Base-by-base conservation (phyloP, 1,140 invertebrate genomes). In the Drosophila pallidifrons region DNA sequence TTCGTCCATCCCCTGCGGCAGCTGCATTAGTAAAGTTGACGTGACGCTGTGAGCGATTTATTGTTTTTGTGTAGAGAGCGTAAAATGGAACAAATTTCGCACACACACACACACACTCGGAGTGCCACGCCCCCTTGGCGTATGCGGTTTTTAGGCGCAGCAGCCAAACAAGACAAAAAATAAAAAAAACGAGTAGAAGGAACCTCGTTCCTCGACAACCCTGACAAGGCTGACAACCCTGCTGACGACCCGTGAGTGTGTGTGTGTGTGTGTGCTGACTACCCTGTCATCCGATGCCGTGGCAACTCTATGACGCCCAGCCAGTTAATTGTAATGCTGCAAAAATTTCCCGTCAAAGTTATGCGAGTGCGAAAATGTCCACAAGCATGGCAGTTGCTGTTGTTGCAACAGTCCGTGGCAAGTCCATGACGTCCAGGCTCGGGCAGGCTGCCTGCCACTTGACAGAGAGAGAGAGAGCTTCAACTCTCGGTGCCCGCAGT, bases 21-120 rank as follows among this genome's bases (percentile, higher is more conserved):
- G 55, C 30, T 54, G 77, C 82, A 87, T 88, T 87, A 88, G 82
- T 72, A 88, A 86, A 88, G 83, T 87, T 87, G 82, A 87, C 83
- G 82, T 80, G 82, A 82, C 86, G 82, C 82, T 87, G 83, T 88
- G 82, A 87, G 82, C 82, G 82, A 88, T 88, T 87, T 87, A 87
- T 87, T 87, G 82, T 87, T 87, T 87, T 87, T 87, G 82, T 87
- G 79, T 88, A 82, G 68, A 87, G 71, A 87, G 82, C 82, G 82
- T 87, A 86, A 86, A 86, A 87, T 86, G 82, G 82, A 86, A 86
- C 82, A 87, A 87, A 87, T 86, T 86, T 87, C 47, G 45, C 45
- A 65, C 66, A 49, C 15, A 69, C 64, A 60, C 51, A 7, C 35
- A 7, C 52, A 20, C 46, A 49, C 15, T 6, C 16, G 25, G 30